phyloP scores from a whole-genome alignment of 2,113 vertebrate genomes.

The Collichthys lucidus region DNA sequence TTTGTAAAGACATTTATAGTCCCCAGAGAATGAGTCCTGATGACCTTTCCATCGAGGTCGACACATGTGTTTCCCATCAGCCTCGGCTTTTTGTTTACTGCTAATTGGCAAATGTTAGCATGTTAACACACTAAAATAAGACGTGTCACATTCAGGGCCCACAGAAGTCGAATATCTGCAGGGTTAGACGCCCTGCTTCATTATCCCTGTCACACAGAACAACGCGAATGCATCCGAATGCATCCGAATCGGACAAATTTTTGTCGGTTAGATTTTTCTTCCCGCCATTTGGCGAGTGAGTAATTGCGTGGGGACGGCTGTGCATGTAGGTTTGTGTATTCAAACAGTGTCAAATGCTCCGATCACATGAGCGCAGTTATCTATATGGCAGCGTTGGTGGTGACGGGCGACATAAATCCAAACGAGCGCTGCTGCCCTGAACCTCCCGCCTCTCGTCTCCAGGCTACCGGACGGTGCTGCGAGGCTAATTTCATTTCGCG shows the following conservation, averaged over 20 bases:
- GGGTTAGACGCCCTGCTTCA: neutral
- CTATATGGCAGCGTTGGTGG: conserved; percentile 10
- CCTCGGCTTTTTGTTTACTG: neutral
- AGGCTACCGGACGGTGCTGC: neutral
- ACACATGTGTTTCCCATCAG: neutral
- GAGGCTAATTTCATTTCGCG: conserved; percentile 56
- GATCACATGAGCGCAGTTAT: neutral
- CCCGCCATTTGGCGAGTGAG: neutral
- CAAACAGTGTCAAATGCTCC: neutral
- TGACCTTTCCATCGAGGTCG: neutral
- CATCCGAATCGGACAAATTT: neutral
- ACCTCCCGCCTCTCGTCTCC: conserved; percentile 5
- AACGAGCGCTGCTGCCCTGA: neutral
- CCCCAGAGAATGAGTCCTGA: neutral
- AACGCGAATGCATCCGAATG: neutral
- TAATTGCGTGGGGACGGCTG: conserved; percentile 16
- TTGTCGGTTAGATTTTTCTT: conserved; percentile 1
- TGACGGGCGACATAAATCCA: conserved; percentile 30
- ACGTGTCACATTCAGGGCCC: neutral
- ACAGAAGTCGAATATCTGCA: neutral
- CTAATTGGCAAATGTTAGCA: neutral
- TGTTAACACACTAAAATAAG: neutral
- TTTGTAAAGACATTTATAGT: neutral
- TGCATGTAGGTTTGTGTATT: conserved; percentile 22
- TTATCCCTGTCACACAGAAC: neutral